Base-by-base conservation (phyloP, 2,113 vertebrate species). In the Nyctereutes procyonoides region DNA sequence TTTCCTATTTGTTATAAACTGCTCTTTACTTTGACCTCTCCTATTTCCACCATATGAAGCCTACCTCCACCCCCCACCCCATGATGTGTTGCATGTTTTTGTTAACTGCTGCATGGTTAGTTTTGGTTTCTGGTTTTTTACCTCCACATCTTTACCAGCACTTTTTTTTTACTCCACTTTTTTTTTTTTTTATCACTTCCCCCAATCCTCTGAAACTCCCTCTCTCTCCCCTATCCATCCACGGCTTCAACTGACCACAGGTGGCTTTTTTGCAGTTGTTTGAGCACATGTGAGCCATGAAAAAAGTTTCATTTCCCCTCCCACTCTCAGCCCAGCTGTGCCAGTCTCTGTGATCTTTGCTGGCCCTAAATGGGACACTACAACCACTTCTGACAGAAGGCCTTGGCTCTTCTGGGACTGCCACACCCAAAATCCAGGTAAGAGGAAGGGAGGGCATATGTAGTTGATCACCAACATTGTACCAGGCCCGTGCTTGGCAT, bases 291-390 rank as follows among this genome's bases (percentile, higher is more conserved):
- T 79, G 71, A 96, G 65, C 89, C 43, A 35, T 67, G 77, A 63
- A 89, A 77, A 88, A 30, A 15, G 94, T 98, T 98, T 98, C 97
- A 0, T 82, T 98, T 98, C 98, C 93, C 77, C 65, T 96, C 96
- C 85, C n/a, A 11, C 82, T 80, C 84, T 97, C 38, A 93, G 87
- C 71, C 88, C 84, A 98, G 84, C 53, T 95, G 93, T 95, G 90
- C 2, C 89, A 5, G 26, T 11, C 84, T 93, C 84, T 79, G 60
- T 85, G 88, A 35, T 77, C 30, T 24, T 91, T 74, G 81, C 60
- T 63, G 63, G 48, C n/a, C 53, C 38, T 90, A 84, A 77, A 35
- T 63, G 51, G 24, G 63, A 35, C 43, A 15, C 35, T 63, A n/a
- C 32, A 71, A 56, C 12, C 26, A 60, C 87, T 97, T 94, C n/a